Evolutionary conservation across 2,797 vertebrate species (phyloP).

Genomic region (Myotis daubentonii): DNA sequence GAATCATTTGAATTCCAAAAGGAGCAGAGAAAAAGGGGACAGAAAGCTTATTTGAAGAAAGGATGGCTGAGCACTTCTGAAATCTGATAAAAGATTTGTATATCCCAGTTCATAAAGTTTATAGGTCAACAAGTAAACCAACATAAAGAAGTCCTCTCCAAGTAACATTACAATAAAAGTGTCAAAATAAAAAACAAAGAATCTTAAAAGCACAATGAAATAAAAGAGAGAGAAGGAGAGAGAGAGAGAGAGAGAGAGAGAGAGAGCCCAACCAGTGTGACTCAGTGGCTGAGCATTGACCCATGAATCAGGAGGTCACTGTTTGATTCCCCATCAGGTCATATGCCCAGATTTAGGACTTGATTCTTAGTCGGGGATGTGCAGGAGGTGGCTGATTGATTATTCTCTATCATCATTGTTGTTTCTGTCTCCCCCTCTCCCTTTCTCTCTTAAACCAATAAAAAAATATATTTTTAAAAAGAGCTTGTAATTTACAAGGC

Average conservation of each 20-base stretch:
- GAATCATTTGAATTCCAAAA: background rate
- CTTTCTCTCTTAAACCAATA: no score
- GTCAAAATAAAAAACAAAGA: background rate
- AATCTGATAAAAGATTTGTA: background rate
- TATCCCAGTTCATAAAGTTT: background rate
- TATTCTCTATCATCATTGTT: no score
- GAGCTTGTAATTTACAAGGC: background rate
- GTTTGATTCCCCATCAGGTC: no score
- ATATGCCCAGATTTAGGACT: no score
- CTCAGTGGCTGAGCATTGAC: no score
- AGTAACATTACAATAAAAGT: background rate
- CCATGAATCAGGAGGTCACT: no score
- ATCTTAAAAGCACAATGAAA: background rate
- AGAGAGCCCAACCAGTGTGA: no score
- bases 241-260: no score
- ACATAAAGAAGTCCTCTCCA: background rate
- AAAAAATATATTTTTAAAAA: background rate
- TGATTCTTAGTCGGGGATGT: no score
- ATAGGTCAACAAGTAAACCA: background rate
- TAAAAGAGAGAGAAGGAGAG: background rate
- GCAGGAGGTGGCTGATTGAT: no score
- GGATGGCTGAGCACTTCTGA: background rate
- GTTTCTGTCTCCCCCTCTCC: no score
- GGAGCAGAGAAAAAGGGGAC: background rate
- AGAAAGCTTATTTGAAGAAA: background rate